Evolutionary conservation across 2,113 vertebrate genomes (phyloP), one percentile per base, ranked within the genome.

Genomic region (Ascaphus truei): DNA sequence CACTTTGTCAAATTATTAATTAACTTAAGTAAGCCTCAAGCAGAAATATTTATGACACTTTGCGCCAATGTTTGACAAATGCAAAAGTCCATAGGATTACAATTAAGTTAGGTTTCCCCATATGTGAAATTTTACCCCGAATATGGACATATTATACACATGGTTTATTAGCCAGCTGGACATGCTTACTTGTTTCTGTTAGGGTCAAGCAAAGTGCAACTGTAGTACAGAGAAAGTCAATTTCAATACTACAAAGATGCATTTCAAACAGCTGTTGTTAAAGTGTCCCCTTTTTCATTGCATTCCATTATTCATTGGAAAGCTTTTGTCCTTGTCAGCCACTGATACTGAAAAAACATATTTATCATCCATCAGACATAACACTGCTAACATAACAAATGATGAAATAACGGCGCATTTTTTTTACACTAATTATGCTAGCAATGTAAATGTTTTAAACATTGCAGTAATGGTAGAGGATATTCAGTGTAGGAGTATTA

Each of bases 141-240:
- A 71, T 79, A 66, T 78, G 78, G 76, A 80, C 69, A 74, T 2
- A 75, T 60, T 73, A 73, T 80, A 71, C 52, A 73, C 39, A 71
- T 18, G 55, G 51, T 75, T 82, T 84, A 83, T 77, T 72, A 77
- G 73, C 71, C 79, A 80, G 77, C 76, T 82, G 75, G 77, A 76
- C 75, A 56, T 71, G 66, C 79, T 80, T 82, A 66, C 79, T 84
- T 65, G 76, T 77, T 83, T 79, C 78, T 81, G 75, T 77, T 80
- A 75, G 80, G 84, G 85, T 84, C 80, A 84, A 76, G 81, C 75
- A 78, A 77, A 83, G 80, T 87, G 78, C 79, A 85, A 80, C 79
- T 82, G 76, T 64, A 80, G 81, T 79, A 79, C 34, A 73, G 77
- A 62, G 77, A 77, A 79, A 73, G 78, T 71, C 0, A 1, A 76